Evolutionary conservation across 2,113 vertebrate genomes (phyloP).

Genomic region (Cebus imitator): DNA sequence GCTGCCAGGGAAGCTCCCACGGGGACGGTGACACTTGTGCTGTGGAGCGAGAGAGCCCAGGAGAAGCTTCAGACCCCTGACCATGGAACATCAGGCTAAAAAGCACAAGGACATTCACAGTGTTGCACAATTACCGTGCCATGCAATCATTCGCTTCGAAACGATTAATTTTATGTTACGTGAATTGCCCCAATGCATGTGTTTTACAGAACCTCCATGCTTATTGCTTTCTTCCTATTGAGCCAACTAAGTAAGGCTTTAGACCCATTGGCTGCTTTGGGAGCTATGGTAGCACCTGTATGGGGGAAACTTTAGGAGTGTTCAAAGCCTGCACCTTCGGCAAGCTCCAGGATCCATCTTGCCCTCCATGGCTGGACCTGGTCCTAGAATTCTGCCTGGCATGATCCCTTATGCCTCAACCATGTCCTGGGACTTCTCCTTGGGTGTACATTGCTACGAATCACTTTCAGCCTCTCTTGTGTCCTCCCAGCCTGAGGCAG

Average conservation of each 20-base stretch:
- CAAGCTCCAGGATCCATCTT: accelerated
- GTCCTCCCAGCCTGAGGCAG: not conserved
- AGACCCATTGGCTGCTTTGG: accelerated
- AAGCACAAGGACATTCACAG: not conserved
- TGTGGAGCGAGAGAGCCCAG: not conserved
- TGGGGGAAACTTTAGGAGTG: accelerated
- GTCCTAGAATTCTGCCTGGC: not conserved
- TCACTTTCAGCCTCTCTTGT: not conserved
- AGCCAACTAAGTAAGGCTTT: not conserved
- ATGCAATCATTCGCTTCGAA: accelerated
- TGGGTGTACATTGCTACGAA: not conserved
- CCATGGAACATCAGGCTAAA: accelerated
- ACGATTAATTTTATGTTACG: not conserved
- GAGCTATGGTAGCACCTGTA: accelerated
- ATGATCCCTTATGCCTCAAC: accelerated
- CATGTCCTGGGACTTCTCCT: too few relatives aligned
- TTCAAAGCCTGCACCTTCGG: too few relatives aligned
- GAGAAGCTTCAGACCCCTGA: not conserved
- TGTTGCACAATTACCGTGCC: accelerated
- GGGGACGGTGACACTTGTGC: not conserved
- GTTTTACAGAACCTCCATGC: accelerated
- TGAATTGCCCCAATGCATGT: accelerated
- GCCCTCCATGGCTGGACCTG: not conserved
- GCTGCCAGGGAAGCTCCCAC: not conserved
- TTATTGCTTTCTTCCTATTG: not conserved